phyloP scores from a whole-genome alignment of 2,888 invertebrate species.

The Rotaria socialis region DNA sequence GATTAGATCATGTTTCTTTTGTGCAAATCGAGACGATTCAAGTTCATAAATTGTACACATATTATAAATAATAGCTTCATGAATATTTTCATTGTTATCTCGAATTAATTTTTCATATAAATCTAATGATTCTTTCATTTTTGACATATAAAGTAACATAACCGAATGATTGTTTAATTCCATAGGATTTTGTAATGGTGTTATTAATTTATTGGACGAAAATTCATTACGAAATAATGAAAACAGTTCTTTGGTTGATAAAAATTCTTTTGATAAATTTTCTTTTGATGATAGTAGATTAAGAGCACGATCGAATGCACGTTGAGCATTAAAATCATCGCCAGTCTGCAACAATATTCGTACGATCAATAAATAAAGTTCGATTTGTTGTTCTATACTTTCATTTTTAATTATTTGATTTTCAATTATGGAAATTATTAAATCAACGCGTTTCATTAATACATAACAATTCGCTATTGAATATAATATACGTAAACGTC shows the following conservation, averaged over 20 bases:
- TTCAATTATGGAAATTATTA: not conserved
- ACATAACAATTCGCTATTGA: conserved; percentile 24
- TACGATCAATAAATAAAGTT: conserved; percentile 24
- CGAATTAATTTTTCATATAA: conserved; percentile 3
- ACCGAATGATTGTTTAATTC: not conserved
- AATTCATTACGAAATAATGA: conserved; percentile 22
- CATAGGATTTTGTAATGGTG: not conserved
- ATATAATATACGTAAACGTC: conserved; percentile 19
- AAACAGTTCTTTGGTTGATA: not conserved
- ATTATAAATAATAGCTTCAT: conserved; percentile 12
- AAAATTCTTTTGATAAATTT: not conserved
- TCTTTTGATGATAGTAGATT: not conserved
- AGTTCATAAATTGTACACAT: conserved; percentile 29
- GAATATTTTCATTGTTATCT: not conserved
- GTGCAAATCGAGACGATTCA: conserved; percentile 12
- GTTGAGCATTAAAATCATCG: conserved; percentile 1
- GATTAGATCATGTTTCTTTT: conserved; percentile 8
- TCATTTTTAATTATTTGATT: conserved; percentile 22
- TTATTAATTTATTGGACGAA: not conserved
- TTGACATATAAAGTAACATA: not conserved
- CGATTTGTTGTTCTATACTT: not conserved
- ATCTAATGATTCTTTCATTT: conserved; percentile 25
- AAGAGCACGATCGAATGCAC: not conserved
- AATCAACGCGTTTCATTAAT: conserved; percentile 30
- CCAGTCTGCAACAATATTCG: conserved; percentile 9